phyloP scores from a whole-genome alignment of 1,140 invertebrate species.

The Muscidifurax raptorellus region DNA sequence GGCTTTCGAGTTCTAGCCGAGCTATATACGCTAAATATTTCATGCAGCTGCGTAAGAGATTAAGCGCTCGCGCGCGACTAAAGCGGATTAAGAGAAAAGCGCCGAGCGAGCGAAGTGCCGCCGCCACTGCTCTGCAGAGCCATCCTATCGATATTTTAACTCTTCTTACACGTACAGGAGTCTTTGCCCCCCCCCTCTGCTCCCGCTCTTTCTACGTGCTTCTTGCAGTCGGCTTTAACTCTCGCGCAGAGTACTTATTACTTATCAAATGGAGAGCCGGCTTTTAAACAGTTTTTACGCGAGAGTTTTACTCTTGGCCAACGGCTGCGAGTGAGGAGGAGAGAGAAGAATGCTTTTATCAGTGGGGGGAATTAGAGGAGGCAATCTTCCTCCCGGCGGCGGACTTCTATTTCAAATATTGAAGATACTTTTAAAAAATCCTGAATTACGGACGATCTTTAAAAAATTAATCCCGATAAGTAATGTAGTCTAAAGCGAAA shows the following conservation, averaged over 20 bases:
- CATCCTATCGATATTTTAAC: constrained; percentile 35
- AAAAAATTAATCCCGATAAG: too few species aligned
- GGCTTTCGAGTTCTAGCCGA: constrained; percentile 57
- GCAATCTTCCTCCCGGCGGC: too few species aligned
- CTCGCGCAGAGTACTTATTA: neutral
- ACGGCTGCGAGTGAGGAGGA: too few species aligned
- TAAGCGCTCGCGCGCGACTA: constrained; percentile 65
- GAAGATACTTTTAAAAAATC: too few species aligned
- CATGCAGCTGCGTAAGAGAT: constrained; percentile 72
- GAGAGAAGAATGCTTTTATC: neutral
- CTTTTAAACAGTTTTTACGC: constrained; percentile 5
- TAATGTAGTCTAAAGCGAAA: too few species aligned
- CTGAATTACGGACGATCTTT: too few species aligned
- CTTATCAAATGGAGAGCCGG: constrained; percentile 28
- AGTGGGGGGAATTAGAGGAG: neutral
- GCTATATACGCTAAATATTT: constrained; percentile 72
- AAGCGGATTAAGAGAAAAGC: constrained; percentile 70
- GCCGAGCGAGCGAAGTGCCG: constrained; percentile 24
- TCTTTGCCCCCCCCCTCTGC: neutral
- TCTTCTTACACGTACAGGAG: neutral
- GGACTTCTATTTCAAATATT: too few species aligned
- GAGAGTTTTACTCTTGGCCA: neutral
- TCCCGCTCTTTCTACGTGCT: too few species aligned
- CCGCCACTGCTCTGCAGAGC: neutral
- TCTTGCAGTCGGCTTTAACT: neutral